These are phyloP conservation scores for Mongoloraphidia duomilia DNA, from an alignment of 2,888 invertebrate species.

Conservation along the genomic window DNA sequence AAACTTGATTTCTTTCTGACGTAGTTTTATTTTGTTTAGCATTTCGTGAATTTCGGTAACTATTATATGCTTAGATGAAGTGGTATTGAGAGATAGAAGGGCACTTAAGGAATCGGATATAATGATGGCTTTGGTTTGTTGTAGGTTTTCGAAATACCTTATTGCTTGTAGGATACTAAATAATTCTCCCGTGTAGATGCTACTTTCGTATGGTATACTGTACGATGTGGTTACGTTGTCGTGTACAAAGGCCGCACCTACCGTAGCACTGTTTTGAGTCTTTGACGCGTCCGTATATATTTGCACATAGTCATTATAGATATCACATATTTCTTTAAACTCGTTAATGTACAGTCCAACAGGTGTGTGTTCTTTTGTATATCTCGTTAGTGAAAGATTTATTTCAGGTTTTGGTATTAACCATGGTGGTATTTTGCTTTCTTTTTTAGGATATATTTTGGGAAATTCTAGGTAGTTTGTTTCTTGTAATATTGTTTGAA, in stretches of 20 bases:
- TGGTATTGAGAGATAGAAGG: not conserved
- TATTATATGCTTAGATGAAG: not conserved
- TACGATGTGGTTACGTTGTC: not conserved
- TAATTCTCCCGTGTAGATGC: constrained; percentile 1
- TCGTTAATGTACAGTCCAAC: not conserved
- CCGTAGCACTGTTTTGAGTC: not conserved
- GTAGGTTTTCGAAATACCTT: not conserved
- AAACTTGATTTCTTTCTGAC: constrained; percentile 1
- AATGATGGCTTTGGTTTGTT: not conserved
- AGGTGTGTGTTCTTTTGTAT: not conserved
- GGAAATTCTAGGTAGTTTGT: not conserved
- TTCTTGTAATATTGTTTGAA: not conserved
- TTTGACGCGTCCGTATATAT: constrained; percentile 4
- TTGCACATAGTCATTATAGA: not conserved
- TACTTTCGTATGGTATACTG: not conserved
- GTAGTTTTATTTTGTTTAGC: not conserved
- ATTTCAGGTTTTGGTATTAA: not conserved
- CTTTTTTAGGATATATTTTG: not conserved
- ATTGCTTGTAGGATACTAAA: constrained; percentile 1
- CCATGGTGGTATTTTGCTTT: not conserved
- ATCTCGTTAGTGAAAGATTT: not conserved
- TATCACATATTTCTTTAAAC: not conserved
- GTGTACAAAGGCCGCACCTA: not conserved
- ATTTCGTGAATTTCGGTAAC: not conserved
- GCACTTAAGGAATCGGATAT: constrained; percentile 1